Percentiles rank a stretch among this genome's conserved stretches.
Conservation (phyloP, 2,113 vertebrate species). For the Zosterops borbonicus region DNA sequence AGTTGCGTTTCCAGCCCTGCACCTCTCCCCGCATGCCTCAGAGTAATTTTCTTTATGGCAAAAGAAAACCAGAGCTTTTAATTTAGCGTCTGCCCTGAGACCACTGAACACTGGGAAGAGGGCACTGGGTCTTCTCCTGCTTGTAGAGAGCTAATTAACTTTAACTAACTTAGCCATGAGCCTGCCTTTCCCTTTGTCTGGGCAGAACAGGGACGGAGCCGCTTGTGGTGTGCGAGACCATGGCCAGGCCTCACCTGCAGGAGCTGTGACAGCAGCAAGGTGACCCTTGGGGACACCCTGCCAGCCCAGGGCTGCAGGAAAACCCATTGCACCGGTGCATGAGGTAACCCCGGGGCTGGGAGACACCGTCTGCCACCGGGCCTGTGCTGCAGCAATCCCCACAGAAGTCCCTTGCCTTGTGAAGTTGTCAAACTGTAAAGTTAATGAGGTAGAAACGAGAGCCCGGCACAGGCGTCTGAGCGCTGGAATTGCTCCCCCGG, state of each 20-base stretch:
- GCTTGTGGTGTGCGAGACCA: not conserved
- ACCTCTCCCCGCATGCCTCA: not conserved
- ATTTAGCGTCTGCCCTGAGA: not conserved
- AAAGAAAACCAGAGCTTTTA: not conserved
- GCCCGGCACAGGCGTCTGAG: constrained; percentile 32
- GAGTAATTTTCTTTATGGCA: not conserved
- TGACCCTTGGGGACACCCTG: not conserved
- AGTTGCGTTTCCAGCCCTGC: not conserved
- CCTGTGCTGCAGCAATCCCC: not conserved
- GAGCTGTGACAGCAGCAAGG: not conserved
- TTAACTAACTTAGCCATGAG: not conserved
- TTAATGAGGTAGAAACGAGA: constrained; percentile 74
- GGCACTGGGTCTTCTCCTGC: not conserved
- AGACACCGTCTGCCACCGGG: not conserved
- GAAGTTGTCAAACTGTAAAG: constrained; percentile 72
- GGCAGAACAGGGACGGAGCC: not conserved
- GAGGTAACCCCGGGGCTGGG: not conserved
- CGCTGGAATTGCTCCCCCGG: constrained; percentile 20
- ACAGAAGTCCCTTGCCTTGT: constrained; percentile 46
- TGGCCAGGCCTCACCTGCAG: not conserved
- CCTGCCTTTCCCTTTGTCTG: not conserved
- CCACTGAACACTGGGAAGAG: not conserved
- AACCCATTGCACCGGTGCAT: accelerated
- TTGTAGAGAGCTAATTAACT: not conserved
- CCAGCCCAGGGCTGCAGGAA: not conserved